phyloP scores from a whole-genome alignment of 2,797 vertebrate species.

The Pangasius krempfi region DNA sequence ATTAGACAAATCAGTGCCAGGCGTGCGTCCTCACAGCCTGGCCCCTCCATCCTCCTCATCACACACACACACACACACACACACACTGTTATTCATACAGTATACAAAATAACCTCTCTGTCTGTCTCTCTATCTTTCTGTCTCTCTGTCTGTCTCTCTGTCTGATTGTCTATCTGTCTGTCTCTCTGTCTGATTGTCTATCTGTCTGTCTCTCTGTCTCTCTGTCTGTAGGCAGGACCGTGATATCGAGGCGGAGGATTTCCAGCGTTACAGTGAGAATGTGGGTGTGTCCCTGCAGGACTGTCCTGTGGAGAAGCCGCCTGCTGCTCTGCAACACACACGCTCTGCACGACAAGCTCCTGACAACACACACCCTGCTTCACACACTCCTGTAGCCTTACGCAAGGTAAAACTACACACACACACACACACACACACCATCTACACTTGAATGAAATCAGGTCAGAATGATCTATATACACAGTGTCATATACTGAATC shows the following conservation, averaged over 20 bases:
- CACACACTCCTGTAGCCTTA: conserved; percentile 71
- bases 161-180: too few species aligned
- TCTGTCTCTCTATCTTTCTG: too few species aligned
- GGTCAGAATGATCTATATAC: too few species aligned
- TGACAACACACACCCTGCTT: conserved; percentile 43
- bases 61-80: background rate
- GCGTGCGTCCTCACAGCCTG: too few species aligned
- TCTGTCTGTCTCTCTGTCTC: conserved; percentile 31
- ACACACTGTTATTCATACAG: background rate
- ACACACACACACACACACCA: background rate
- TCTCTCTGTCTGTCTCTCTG: background rate
- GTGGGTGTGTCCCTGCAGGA: conserved; percentile 86
- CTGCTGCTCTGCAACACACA: conserved; percentile 75
- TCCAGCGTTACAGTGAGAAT: conserved; percentile 90
- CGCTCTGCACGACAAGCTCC: conserved; percentile 76
- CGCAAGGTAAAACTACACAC: background rate
- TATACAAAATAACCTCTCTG: background rate
- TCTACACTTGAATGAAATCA: too few species aligned
- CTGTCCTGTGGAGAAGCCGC: conserved; percentile 85
- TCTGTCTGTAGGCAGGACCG: conserved; percentile 78
- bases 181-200: background rate
- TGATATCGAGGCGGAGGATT: conserved; percentile 95
- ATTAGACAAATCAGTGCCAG: too few species aligned
- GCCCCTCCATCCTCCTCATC: too few species aligned
- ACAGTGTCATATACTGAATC: background rate